Percentiles rank a stretch among this genome's conserved stretches.
These are phyloP conservation scores for Bombus confusus DNA, from an alignment of 1,140 invertebrate genomes.

Conservation along the genomic window DNA sequence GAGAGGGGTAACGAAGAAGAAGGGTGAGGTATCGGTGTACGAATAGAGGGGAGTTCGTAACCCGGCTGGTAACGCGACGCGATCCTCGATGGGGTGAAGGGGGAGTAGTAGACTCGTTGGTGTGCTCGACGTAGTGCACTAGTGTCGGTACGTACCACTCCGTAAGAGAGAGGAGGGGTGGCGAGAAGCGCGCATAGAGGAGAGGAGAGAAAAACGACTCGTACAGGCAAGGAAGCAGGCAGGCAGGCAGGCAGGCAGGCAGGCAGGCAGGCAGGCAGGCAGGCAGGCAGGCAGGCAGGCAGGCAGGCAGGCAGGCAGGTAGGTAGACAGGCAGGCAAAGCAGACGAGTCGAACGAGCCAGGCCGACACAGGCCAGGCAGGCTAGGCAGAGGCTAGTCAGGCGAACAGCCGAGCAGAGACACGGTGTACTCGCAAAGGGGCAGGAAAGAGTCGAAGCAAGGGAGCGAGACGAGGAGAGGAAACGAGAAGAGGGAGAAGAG, in stretches of 20 bases:
- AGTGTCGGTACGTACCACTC: slow-evolving; percentile 43
- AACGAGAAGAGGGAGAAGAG: neutral
- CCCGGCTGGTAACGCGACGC: slow-evolving; percentile 57
- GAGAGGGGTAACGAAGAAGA: slow-evolving; percentile 22
- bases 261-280: slow-evolving; percentile 15
- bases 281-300: slow-evolving; percentile 9
- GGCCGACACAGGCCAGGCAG: neutral
- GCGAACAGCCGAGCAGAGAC: slow-evolving; percentile 21
- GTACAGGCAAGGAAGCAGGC: slow-evolving; percentile 8
- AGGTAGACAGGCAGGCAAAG: neutral
- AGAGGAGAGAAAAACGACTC: slow-evolving; percentile 51
- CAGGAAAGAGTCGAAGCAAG: slow-evolving; percentile 18
- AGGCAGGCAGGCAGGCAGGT: slow-evolving; percentile 8
- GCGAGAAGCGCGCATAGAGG: slow-evolving; percentile 38
- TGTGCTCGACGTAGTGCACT: slow-evolving; percentile 3
- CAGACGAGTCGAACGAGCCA: slow-evolving; percentile 6
- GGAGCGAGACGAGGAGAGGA: slow-evolving; percentile 13
- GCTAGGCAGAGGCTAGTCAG: slow-evolving; percentile 24
- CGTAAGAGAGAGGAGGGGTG: slow-evolving; percentile 10
- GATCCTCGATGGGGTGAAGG: slow-evolving; percentile 41
- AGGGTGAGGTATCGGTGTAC: slow-evolving; percentile 43
- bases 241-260: slow-evolving; percentile 19
- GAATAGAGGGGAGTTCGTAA: slow-evolving; percentile 56
- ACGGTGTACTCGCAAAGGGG: slow-evolving; percentile 22
- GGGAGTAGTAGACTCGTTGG: slow-evolving; percentile 28